Conservation (phyloP, 2,797 vertebrate genomes). For the Parotocinclus haroldoi region DNA sequence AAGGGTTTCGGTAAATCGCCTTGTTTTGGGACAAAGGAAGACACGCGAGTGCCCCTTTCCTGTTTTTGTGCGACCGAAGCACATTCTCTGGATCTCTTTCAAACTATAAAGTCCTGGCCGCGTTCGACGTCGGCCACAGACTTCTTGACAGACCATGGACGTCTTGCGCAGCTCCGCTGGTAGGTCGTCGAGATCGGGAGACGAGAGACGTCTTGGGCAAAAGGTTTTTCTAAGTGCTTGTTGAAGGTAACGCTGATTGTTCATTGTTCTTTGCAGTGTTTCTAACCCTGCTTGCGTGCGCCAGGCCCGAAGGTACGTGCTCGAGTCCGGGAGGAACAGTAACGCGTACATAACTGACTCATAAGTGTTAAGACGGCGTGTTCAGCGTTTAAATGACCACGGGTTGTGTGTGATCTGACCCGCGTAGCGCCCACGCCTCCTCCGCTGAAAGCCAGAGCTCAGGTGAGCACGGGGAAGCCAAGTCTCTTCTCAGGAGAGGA, state of each 20-base stretch:
- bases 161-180: slow-evolving; percentile 42
- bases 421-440: not conserved
- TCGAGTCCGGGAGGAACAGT: not conserved
- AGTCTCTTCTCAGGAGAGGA: slow-evolving; percentile 59
- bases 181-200: slow-evolving; percentile 49
- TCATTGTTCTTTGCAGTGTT: slow-evolving; percentile 54
- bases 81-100: not conserved
- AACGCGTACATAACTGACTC: too few species aligned
- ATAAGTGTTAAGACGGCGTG: too few species aligned
- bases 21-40: slow-evolving; percentile 18
- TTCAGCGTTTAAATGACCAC: too few species aligned
- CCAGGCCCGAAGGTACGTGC: slow-evolving; percentile 47
- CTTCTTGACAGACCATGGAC: slow-evolving; percentile 54
- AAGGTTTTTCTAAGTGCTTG: not conserved
- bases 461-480: slow-evolving; percentile 15
- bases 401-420: not conserved
- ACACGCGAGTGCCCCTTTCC: slow-evolving; percentile 3
- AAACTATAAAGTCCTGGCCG: not conserved
- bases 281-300: slow-evolving; percentile 40
- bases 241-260: not conserved
- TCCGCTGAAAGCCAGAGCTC: slow-evolving; percentile 17
- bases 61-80: slow-evolving; percentile 23
- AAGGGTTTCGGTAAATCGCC: slow-evolving; percentile 11
- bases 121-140: not conserved
- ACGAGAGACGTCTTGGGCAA: not conserved